Percentiles rank a stretch among this genome's conserved stretches.
Evolutionary conservation across 2,888 invertebrate species (phyloP).

Genomic region (Macrophya alboannulata): DNA sequence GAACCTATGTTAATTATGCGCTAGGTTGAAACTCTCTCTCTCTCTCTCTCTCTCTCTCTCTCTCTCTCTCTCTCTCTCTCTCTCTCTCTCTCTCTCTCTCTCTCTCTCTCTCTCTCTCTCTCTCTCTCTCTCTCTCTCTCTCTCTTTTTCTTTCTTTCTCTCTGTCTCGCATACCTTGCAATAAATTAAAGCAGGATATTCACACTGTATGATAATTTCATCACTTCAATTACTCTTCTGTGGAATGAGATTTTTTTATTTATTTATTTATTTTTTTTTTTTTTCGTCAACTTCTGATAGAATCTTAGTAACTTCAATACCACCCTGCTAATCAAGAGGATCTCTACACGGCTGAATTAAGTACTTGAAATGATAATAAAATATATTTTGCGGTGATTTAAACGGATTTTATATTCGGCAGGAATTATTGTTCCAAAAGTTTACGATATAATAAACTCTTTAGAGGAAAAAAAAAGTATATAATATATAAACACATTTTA

Average conservation of each 20-base stretch:
- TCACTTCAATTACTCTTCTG: neutral
- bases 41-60: neutral
- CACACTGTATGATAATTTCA: neutral
- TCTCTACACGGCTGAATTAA: neutral
- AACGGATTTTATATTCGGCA: neutral
- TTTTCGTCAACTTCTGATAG: conserved; percentile 29
- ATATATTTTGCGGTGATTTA: neutral
- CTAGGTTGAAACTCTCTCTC: too few species aligned
- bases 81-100: neutral
- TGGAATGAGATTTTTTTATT: neutral
- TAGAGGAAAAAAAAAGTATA: neutral
- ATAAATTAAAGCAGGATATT: conserved; percentile 23
- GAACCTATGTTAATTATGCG: neutral
- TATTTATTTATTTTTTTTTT: too few species aligned
- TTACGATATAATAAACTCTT: neutral
- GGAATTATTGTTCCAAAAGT: neutral
- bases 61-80: neutral
- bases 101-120: neutral
- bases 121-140: neutral
- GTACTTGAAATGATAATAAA: neutral
- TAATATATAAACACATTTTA: neutral
- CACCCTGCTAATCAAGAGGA: conserved; percentile 38
- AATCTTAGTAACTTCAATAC: conserved; percentile 44
- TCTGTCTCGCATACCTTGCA: neutral
- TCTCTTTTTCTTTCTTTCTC: too few species aligned